phyloP scores from a whole-genome alignment of 1,140 invertebrate species.

The Melipona quadrifasciata region DNA sequence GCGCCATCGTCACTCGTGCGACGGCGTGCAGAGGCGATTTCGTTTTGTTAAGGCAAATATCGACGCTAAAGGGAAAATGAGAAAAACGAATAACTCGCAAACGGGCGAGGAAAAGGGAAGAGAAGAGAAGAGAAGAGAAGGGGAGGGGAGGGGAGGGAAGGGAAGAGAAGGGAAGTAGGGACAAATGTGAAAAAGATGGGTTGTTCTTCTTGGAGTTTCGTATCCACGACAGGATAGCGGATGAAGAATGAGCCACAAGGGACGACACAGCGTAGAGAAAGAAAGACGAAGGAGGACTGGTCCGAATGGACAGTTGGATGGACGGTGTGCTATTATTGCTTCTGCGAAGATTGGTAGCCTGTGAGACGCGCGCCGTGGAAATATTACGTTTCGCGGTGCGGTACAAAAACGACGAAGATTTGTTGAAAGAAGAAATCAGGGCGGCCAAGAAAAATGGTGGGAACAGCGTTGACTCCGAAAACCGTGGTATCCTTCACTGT shows the following conservation, averaged over 20 bases:
- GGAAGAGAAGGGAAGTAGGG: neutral
- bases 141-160: neutral
- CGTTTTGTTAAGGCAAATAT: conserved; percentile 78
- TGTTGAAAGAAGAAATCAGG: conserved; percentile 69
- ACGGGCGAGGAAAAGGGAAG: conserved; percentile 26
- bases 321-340: conserved; percentile 79
- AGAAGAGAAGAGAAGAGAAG: neutral
- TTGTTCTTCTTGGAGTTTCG: conserved; percentile 21
- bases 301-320: conserved; percentile 77
- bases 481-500: neutral
- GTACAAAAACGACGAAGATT: conserved; percentile 63
- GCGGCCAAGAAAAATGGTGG: conserved; percentile 39
- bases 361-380: conserved; percentile 73
- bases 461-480: conserved; percentile 12
- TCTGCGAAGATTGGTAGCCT: conserved; percentile 78
- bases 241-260: conserved; percentile 45
- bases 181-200: conserved; percentile 46
- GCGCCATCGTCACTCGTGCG: conserved; percentile 62
- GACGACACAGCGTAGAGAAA: conserved; percentile 64
- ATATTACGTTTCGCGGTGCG: conserved; percentile 76
- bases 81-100: conserved; percentile 37
- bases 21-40: conserved; percentile 71
- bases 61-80: conserved; percentile 67
- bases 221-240: conserved; percentile 18
- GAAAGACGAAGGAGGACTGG: conserved; percentile 58